These are phyloP conservation scores for Uria aalge DNA, from an alignment of 2,113 vertebrate species.

Conservation along the genomic window DNA sequence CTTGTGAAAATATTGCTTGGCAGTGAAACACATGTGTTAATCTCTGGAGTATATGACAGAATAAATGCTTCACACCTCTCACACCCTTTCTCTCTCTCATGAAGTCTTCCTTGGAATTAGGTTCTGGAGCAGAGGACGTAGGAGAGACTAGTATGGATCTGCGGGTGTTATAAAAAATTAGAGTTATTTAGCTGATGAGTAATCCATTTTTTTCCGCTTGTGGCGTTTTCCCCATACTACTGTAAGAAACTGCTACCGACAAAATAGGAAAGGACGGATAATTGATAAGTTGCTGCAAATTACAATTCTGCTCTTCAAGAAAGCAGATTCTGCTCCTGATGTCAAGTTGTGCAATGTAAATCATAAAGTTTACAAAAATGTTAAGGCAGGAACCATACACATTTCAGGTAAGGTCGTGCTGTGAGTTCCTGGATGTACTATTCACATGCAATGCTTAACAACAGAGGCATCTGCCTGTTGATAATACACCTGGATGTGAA, in stretches of 20 bases:
- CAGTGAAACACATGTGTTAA: neutral
- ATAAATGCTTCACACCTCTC: neutral
- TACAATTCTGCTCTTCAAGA: neutral
- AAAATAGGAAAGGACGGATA: neutral
- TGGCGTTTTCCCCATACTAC: neutral
- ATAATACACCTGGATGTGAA: neutral
- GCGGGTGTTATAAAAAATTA: neutral
- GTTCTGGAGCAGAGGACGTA: neutral
- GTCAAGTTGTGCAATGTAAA: neutral
- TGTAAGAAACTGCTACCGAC: neutral
- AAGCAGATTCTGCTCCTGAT: neutral
- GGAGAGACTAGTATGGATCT: neutral
- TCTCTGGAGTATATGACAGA: neutral
- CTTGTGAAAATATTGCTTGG: neutral
- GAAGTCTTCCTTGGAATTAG: neutral
- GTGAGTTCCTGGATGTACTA: neutral
- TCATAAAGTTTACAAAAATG: neutral
- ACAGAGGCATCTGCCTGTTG: neutral
- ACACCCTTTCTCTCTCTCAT: neutral
- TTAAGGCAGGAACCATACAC: neutral
- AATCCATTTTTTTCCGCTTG: neutral
- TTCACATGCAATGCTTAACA: neutral
- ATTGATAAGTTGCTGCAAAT: neutral
- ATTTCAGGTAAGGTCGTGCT: neutral
- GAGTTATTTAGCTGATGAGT: neutral